A percentile compares a stretch with the other conserved stretches of the same genome.
These are phyloP conservation scores for Caracal caracal DNA, from an alignment of 2,113 vertebrate genomes.

Conservation along the genomic window DNA sequence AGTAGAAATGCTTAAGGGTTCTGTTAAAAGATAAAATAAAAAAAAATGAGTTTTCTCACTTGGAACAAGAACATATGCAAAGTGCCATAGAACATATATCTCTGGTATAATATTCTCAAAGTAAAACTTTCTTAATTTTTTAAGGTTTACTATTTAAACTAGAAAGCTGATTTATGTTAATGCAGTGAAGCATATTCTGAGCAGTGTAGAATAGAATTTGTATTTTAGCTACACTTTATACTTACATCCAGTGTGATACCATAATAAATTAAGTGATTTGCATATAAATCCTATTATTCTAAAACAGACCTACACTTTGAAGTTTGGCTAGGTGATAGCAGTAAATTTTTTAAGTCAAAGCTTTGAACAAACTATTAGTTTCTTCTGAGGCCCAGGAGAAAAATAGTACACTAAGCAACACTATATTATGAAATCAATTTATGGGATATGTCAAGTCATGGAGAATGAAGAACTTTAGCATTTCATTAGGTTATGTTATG, in stretches of 20 bases:
- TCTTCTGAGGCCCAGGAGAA: background rate
- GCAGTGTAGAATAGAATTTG: conserved; percentile 14
- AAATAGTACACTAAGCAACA: background rate
- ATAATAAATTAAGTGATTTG: conserved; percentile 37
- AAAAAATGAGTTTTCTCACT: background rate
- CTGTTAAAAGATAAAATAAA: conserved; percentile 60
- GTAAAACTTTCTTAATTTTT: background rate
- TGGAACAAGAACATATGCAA: background rate
- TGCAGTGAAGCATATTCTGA: background rate
- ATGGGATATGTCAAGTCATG: background rate
- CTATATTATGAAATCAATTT: conserved; percentile 57
- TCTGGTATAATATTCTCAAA: background rate
- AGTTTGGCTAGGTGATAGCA: conserved; percentile 28
- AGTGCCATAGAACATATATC: background rate
- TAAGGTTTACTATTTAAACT: conserved; percentile 40
- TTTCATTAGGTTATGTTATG: conserved; percentile 33
- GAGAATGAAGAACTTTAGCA: conserved; percentile 20
- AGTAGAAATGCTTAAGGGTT: background rate
- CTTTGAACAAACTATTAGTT: background rate
- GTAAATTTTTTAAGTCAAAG: conserved; percentile 42
- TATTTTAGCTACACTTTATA: background rate
- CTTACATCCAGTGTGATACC: conserved; percentile 36
- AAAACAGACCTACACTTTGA: conserved; percentile 53
- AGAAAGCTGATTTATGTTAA: conserved; percentile 24
- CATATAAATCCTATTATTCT: conserved; percentile 51